These are phyloP conservation scores for Anoplolepis gracilipes DNA, from an alignment of 1,140 invertebrate genomes.

Conservation along the genomic window DNA sequence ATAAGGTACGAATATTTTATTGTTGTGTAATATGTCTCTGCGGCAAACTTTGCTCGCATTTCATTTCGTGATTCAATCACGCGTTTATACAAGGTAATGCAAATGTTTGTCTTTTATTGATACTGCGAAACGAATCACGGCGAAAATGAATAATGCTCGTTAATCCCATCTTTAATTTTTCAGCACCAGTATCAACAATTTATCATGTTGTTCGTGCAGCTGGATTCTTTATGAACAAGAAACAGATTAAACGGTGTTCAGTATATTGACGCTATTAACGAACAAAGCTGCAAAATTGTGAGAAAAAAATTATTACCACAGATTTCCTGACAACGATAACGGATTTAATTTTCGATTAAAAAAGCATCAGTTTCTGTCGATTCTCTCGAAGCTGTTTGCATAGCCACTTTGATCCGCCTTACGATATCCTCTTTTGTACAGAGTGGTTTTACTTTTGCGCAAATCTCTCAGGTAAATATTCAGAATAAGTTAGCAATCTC, in stretches of 20 bases:
- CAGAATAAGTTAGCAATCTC: neutral
- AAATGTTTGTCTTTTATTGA: slow-evolving; percentile 42
- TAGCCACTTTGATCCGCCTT: neutral
- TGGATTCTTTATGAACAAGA: slow-evolving; percentile 51
- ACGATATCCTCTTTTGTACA: neutral
- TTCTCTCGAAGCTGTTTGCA: slow-evolving; percentile 30
- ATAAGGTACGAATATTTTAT: slow-evolving; percentile 47
- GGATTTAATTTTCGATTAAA: slow-evolving; percentile 56
- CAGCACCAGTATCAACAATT: slow-evolving; percentile 51
- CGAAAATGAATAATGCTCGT: slow-evolving; percentile 13
- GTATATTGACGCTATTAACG: neutral
- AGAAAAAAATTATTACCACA: neutral
- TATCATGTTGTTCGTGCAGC: slow-evolving; percentile 29
- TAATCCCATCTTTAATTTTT: slow-evolving; percentile 59
- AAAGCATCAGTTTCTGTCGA: slow-evolving; percentile 36
- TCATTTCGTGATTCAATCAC: slow-evolving; percentile 8
- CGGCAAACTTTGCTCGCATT: slow-evolving; percentile 20
- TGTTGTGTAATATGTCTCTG: slow-evolving; percentile 20
- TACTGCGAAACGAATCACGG: neutral
- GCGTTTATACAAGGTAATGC: slow-evolving; percentile 18
- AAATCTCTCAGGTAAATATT: slow-evolving; percentile 29
- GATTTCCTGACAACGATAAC: neutral
- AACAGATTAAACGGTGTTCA: slow-evolving; percentile 52
- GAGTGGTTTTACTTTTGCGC: neutral
- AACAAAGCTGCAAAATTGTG: slow-evolving; percentile 34